Evolutionary conservation across 2,797 vertebrate species (phyloP), one percentile per base, ranked within the genome.

Genomic region (Heliangelus exortis): DNA sequence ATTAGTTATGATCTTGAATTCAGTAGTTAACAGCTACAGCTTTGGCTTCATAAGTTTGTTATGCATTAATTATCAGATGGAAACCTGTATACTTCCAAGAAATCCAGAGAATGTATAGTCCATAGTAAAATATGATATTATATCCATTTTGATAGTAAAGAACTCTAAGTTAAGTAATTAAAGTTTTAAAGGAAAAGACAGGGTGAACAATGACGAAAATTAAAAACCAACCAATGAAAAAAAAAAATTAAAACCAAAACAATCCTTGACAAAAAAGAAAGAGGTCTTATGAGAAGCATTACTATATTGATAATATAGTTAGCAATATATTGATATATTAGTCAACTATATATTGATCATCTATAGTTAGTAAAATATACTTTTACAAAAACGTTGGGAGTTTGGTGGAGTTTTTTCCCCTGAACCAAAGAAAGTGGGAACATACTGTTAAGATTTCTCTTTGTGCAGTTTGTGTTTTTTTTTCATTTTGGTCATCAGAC

Each of bases 321-420:
- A n/a, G n/a, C n/a, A n/a, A n/a, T n/a, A n/a, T n/a, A n/a, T n/a
- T n/a, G n/a, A n/a, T n/a, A n/a, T n/a, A n/a, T n/a, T n/a, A n/a
- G n/a, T n/a, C n/a, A n/a, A n/a, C n/a, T n/a, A n/a, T n/a, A n/a
- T n/a, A n/a, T n/a, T n/a, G n/a, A n/a, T n/a, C n/a, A n/a, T n/a
- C n/a, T n/a, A 45, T 45, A 45, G 10, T 39, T 11, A 45, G 18
- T 7, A 45, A 47, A 92, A 57, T 25, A 1, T 9, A 1, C 0
- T 72, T 63, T 51, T 33, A 39, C 39, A 39, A 15, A 59, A 75
- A 20, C 11, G 15, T 68, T 3, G 6, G 1, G 1, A 3, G 17
- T 33, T 34, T 41, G 2, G 1, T 28, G 8, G 3, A 16, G 2
- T 0, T 4, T 23, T 39, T 33, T 20, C 7, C 2, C 3, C 1